Conservation (phyloP, 2,113 vertebrate species). For the Hippoglossus stenolepis region DNA sequence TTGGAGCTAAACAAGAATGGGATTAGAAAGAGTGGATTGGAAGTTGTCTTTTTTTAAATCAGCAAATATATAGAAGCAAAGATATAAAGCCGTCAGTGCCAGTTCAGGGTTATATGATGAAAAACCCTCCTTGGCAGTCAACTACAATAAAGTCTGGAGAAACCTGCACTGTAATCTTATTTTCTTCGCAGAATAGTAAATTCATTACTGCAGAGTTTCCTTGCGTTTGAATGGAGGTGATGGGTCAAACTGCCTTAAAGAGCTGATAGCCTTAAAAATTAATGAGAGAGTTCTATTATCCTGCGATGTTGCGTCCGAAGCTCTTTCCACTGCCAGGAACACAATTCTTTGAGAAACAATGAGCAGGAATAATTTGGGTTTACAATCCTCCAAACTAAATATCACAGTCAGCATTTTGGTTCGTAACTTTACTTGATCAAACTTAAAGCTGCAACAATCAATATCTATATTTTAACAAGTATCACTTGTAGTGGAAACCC, state of each 20-base stretch:
- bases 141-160: background rate
- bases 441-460: background rate
- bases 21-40: background rate
- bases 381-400: background rate
- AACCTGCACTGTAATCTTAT: background rate
- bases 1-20: too few species aligned
- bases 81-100: background rate
- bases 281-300: slow-evolving; percentile 19
- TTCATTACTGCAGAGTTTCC: slow-evolving; percentile 2
- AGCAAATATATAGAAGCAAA: background rate
- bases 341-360: background rate
- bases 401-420: background rate
- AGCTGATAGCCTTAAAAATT: slow-evolving; percentile 7
- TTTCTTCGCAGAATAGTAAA: background rate
- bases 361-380: background rate
- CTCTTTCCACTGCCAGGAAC: background rate
- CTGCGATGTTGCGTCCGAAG: slow-evolving; percentile 5
- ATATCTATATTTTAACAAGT: background rate
- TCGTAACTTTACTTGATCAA: background rate
- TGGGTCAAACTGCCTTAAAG: slow-evolving; percentile 7
- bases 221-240: slow-evolving; percentile 1
- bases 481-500: background rate
- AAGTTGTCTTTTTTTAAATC: background rate
- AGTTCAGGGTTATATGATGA: background rate
- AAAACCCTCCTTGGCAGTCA: background rate